These are phyloP conservation scores for Ictalurus furcatus DNA, from an alignment of 2,113 vertebrate genomes.

Conservation along the genomic window DNA sequence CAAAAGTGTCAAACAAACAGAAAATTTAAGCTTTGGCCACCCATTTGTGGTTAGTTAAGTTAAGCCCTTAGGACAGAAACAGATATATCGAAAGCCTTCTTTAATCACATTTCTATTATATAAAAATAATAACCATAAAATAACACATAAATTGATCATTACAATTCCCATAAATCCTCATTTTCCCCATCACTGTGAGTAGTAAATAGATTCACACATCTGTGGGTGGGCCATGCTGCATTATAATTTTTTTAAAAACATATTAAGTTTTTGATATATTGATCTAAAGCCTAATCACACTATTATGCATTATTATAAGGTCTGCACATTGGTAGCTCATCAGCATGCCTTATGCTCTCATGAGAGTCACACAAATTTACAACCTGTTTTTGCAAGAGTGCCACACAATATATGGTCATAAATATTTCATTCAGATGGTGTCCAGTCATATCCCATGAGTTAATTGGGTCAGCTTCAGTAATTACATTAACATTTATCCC, in stretches of 20 bases:
- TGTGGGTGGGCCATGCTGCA: not conserved
- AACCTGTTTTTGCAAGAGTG: slow-evolving; percentile 25
- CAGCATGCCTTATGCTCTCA: not conserved
- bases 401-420: slow-evolving; percentile 49
- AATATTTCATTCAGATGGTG: slow-evolving; percentile 59
- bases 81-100: not conserved
- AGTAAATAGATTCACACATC: not conserved
- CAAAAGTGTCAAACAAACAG: not conserved
- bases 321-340: not conserved
- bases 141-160: not conserved
- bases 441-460: slow-evolving; percentile 60
- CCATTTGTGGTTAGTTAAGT: slow-evolving; percentile 13
- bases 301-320: not conserved
- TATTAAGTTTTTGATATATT: not conserved
- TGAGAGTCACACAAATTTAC: slow-evolving; percentile 19
- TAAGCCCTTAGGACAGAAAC: not conserved
- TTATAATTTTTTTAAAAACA: not conserved
- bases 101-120: not conserved
- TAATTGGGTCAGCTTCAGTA: slow-evolving; percentile 70
- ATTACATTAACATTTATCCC: slow-evolving; percentile 66
- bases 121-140: slow-evolving; percentile 18
- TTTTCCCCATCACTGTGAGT: not conserved
- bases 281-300: slow-evolving; percentile 3
- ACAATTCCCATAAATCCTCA: not conserved
- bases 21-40: not conserved